Base-by-base conservation (phyloP, 2,888 invertebrate species). In the Ennomos fuscantarius region DNA sequence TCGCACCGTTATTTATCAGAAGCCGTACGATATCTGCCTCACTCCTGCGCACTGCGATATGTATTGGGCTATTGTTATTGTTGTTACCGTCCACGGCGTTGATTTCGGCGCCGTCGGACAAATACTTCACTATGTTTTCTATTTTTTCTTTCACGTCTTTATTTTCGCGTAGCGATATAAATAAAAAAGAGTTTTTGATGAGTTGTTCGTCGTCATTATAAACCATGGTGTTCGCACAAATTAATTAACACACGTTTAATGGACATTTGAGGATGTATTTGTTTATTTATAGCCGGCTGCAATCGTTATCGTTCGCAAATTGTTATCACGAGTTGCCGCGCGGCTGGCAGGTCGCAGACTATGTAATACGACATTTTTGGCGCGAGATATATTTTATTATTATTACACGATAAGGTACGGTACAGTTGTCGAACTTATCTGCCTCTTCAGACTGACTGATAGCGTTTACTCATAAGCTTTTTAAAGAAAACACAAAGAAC, bases 1-100 rank as follows among this genome's bases (percentile, higher is more conserved):
- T 15, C 8, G 74, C 70, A 39, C 70, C 68, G 36, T 33, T 64
- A n/a, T 63, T 43, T 44, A 72, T 57, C 0, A 75, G 62, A 12
- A 69, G 46, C 2, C 45, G 52, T 3, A 70, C 63, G 9, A 72
- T 50, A 40, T 63, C 62, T n/a, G 31, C 43, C 47, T 70, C 68
- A 15, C 53, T 55, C 41, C 58, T 68, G 6, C 52, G 47, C 31
- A 68, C 69, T 0, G 72, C 72, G 10, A 73, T 46, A 57, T 75
- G 75, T 12, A 74, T 57, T 2, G 68, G 64, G 31, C 72, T 68
- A 53, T 72, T 71, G 34, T 57, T 44, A 36, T 56, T 61, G 32
- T 71, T 48, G 54, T 73, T 68, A 0, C 64, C 66, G 46, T 74
- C 74, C 5, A 34, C 50, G 0, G 70, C 62, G 58, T 76, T 73